Evolutionary conservation across 92 coral and sea anemone species (phyloP), one percentile per base, ranked within the genome.

Genomic region (Chrysogorgia sp.): DNA sequence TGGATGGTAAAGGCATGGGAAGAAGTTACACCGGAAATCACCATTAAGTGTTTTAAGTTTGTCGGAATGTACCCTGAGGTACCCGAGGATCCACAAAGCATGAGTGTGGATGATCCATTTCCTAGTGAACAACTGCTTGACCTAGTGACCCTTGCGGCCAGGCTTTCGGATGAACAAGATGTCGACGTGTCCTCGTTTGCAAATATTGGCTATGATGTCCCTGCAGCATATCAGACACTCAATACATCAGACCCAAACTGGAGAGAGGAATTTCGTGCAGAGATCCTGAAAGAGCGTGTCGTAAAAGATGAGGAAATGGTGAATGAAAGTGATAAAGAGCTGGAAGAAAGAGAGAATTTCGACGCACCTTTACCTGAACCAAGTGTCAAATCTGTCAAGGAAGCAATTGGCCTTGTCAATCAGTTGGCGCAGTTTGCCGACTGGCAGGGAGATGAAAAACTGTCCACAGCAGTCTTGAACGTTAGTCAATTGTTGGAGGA

Each of bases 1-100:
- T 82, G 75, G 86, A 31, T 82, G 86, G 86, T 82, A 14, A 58
- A 72, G n/a, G 48, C 85, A 14, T 81, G 85, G 80, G 68, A 81
- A 17, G 80, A 81, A 37, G 85, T 81, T 24, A 24, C 37, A 56
- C 30, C 80, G 1, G 80, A 35, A 48, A 57, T 80, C 12, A 35
- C 40, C 17, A n/a, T 41, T 1, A 81, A 66, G 34, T 79, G 77
- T 34, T 47, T 47, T 26, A 79, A 64, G 25, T 32, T 63, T 19
- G 83, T 66, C 48, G 83, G 77, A 40, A 66, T 79, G 83, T 49
- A 79, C 40, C 43, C 43, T 4, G 45, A 25, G 6, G 40, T 19
- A 25, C 43, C 43, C 5, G 45, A 25, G 6, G 40, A 37, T 24
- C 40, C 65, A 10, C 9, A 28, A 32, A 30, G 0, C 7, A 55